Conservation (phyloP, 1,140 invertebrate genomes). For the Zaprionus davidi region DNA sequence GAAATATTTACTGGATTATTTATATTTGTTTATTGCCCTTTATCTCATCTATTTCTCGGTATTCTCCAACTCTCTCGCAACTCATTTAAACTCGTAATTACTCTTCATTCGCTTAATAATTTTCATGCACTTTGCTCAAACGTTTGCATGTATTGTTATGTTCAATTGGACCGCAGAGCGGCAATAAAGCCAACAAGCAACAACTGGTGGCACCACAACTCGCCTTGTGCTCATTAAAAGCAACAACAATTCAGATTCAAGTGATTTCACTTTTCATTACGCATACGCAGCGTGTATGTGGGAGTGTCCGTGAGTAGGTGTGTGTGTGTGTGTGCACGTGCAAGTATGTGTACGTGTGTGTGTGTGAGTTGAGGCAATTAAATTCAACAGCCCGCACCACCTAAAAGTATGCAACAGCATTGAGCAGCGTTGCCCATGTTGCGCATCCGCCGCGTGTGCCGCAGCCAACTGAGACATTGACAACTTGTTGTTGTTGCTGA, state of each 20-base stretch:
- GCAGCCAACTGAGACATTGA: conserved; percentile 23
- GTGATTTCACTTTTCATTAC: conserved; percentile 42
- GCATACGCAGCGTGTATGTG: conserved; percentile 19
- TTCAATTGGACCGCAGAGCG: background rate
- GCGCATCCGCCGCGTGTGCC: conserved; percentile 32
- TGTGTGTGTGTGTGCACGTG: background rate
- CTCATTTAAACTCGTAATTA: conserved; percentile 3
- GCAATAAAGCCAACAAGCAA: background rate
- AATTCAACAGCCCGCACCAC: conserved; percentile 35
- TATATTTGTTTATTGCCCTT: no score
- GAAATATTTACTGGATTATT: no score
- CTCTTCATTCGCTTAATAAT: background rate
- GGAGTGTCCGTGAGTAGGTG: background rate
- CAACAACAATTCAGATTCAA: conserved; percentile 11
- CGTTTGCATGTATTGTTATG: background rate
- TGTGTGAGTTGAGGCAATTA: conserved; percentile 21
- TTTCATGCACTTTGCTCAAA: conserved; percentile 3
- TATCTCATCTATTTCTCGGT: background rate
- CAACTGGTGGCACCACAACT: background rate
- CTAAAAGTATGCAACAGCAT: conserved; percentile 26
- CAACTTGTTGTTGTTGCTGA: conserved; percentile 14
- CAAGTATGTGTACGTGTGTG: background rate
- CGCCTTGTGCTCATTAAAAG: conserved; percentile 14
- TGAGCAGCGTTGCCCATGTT: conserved; percentile 20
- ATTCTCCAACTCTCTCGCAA: background rate